A percentile compares a stretch with the other conserved stretches of the same genome.
phyloP scores from a whole-genome alignment of 2,888 invertebrate species.

The Hyalella azteca region DNA sequence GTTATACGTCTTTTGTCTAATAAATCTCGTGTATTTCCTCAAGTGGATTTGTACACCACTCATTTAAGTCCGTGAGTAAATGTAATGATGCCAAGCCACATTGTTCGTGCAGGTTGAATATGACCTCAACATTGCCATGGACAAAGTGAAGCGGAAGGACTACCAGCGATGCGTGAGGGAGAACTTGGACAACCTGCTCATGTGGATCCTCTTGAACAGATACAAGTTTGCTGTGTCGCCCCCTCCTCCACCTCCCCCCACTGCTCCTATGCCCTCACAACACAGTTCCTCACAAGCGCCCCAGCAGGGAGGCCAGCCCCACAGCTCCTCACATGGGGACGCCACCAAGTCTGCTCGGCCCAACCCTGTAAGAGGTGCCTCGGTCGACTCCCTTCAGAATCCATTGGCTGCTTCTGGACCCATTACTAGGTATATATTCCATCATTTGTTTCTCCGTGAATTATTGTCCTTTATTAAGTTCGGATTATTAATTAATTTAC shows the following conservation, averaged over 20 bases:
- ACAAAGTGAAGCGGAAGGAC: slow-evolving; percentile 42
- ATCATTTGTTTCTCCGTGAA: too few species aligned
- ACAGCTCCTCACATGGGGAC: not conserved
- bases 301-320: not conserved
- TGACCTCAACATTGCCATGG: slow-evolving; percentile 41
- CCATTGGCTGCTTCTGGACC: not conserved
- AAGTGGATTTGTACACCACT: too few species aligned
- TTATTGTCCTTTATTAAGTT: too few species aligned
- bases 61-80: too few species aligned
- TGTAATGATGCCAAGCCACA: too few species aligned
- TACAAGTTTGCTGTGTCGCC: slow-evolving; percentile 42
- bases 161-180: slow-evolving; percentile 37
- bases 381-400: not conserved
- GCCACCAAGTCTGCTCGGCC: not conserved
- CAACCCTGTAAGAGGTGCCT: not conserved
- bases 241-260: not conserved
- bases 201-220: slow-evolving; percentile 47
- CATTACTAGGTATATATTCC: not conserved
- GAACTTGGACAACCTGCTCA: slow-evolving; percentile 46
- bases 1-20: too few species aligned
- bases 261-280: too few species aligned
- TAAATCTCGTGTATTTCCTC: too few species aligned
- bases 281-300: not conserved
- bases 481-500: too few species aligned
- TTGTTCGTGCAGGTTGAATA: slow-evolving; percentile 31